These are phyloP conservation scores for Herpetotheres cachinnans DNA, from an alignment of 2,113 vertebrate species.

Conservation along the genomic window DNA sequence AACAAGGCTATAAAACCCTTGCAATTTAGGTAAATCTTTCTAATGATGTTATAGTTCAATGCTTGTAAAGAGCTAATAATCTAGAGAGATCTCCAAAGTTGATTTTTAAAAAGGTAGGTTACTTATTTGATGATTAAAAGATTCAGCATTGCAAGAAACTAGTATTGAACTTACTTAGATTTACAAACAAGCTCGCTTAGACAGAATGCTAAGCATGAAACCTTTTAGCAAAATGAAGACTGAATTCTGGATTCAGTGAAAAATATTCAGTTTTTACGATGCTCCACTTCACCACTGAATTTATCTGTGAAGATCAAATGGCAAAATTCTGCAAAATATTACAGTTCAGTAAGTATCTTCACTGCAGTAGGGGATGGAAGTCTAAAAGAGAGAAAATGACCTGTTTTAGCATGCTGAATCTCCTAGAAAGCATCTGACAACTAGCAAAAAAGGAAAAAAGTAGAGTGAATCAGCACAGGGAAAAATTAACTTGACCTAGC, in stretches of 20 bases:
- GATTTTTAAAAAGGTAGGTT: neutral
- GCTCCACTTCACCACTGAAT: neutral
- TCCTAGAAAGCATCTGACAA: slow-evolving; percentile 11
- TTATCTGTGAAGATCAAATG: neutral
- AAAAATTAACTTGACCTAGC: neutral
- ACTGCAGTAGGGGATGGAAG: slow-evolving; percentile 10
- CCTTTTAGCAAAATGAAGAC: neutral
- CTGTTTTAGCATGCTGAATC: neutral
- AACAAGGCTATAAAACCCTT: neutral
- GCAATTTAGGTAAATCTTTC: neutral
- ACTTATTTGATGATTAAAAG: neutral
- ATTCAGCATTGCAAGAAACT: neutral
- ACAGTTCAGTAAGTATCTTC: neutral
- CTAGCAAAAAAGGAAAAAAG: neutral
- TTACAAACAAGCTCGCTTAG: neutral
- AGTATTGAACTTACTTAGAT: neutral
- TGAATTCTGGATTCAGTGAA: slow-evolving; percentile 23
- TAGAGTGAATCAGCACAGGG: neutral
- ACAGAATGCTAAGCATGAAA: neutral
- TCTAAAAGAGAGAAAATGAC: slow-evolving; percentile 10
- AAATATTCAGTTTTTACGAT: slow-evolving; percentile 21
- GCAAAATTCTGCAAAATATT: slow-evolving; percentile 33
- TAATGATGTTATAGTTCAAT: neutral
- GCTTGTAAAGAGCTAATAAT: neutral
- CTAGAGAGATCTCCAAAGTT: neutral